These are phyloP conservation scores for Crotalus viridis DNA, from an alignment of 2,113 vertebrate genomes.

Conservation along the genomic window DNA sequence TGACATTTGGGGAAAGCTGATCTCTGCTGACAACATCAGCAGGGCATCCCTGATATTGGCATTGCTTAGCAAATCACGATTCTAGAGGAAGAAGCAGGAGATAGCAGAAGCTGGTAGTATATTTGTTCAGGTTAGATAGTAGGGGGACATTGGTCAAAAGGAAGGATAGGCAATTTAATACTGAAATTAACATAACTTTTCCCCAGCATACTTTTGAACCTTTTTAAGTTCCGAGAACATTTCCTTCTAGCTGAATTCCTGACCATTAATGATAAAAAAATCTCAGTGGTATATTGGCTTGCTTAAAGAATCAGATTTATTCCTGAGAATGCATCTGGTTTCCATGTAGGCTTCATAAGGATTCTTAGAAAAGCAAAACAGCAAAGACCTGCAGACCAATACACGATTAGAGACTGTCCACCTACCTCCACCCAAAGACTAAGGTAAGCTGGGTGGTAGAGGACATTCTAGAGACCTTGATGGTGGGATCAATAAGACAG, in stretches of 20 bases:
- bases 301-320: background rate
- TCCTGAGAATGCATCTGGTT: background rate
- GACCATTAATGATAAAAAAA: background rate
- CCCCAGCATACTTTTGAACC: background rate
- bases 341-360: too few relatives aligned
- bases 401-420: background rate
- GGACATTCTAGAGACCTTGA: background rate
- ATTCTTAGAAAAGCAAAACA: background rate
- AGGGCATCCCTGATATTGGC: slow-evolving; percentile 17
- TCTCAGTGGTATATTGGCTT: background rate
- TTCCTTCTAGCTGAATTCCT: background rate
- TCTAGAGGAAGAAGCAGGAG: slow-evolving; percentile 16
- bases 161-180: background rate
- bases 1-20: background rate
- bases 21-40: slow-evolving; percentile 20
- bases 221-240: background rate
- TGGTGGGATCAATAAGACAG: background rate
- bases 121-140: background rate
- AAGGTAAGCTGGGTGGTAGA: background rate
- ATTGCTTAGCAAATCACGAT: slow-evolving; percentile 16
- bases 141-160: background rate
- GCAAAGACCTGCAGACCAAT: background rate
- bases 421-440: background rate
- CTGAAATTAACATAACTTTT: background rate
- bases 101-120: background rate